These are phyloP conservation scores for Diceros bicornis DNA, from an alignment of 2,797 vertebrate genomes.

Conservation along the genomic window DNA sequence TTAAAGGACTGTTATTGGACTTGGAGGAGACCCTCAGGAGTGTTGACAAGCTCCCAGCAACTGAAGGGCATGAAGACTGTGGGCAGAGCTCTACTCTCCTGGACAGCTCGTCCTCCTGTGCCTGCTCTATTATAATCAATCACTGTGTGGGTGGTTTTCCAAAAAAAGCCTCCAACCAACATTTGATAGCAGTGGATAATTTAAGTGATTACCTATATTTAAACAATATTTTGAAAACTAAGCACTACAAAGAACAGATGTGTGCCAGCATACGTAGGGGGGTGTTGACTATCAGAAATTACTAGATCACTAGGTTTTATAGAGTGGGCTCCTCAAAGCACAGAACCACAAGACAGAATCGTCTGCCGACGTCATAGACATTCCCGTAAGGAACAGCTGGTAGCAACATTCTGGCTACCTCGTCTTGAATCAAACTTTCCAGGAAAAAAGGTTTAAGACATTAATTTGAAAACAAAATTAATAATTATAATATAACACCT, in stretches of 20 bases:
- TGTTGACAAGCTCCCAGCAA: background rate
- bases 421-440: background rate
- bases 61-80: background rate
- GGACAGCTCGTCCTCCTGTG: background rate
- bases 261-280: accelerated
- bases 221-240: background rate
- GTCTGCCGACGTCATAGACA: background rate
- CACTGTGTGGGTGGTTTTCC: background rate
- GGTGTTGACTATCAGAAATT: background rate
- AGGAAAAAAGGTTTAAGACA: background rate
- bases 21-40: background rate
- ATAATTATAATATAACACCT: background rate
- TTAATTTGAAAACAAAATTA: background rate
- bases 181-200: background rate
- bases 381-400: background rate
- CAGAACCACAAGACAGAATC: background rate
- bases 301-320: background rate
- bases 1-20: background rate
- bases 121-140: background rate
- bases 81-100: background rate
- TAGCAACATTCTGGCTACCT: background rate
- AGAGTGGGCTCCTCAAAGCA: background rate
- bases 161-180: background rate
- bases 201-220: background rate
- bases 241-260: background rate